phyloP scores from a whole-genome alignment of 2,888 invertebrate species.

The Malthinus seriepunctatus region DNA sequence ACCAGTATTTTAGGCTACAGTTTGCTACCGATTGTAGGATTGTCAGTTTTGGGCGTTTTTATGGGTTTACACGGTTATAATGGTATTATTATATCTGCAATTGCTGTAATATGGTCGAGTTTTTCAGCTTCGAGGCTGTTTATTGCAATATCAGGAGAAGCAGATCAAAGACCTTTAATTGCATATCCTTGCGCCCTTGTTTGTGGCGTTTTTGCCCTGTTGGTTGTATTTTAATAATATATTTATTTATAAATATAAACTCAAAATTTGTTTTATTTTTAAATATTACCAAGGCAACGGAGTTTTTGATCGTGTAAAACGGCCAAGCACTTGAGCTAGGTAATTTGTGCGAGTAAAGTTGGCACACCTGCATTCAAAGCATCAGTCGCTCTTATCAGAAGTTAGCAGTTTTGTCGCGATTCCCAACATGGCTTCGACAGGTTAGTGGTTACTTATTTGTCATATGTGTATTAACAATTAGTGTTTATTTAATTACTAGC shows the following conservation, averaged over 20 bases:
- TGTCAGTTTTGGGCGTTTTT: constrained; percentile 79
- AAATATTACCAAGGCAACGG: too few species aligned
- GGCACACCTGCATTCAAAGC: too few species aligned
- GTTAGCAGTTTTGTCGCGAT: constrained; percentile 31
- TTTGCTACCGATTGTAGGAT: constrained; percentile 86
- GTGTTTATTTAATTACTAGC: constrained; percentile 22
- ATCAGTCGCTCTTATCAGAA: constrained; percentile 5
- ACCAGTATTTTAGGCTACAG: constrained; percentile 92
- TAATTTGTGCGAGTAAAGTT: too few species aligned
- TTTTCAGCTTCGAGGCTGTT: constrained; percentile 91
- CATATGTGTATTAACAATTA: constrained; percentile 51
- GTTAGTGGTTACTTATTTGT: constrained; percentile 61
- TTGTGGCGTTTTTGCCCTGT: constrained; percentile 89
- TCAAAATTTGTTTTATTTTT: too few species aligned
- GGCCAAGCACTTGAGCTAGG: too few species aligned
- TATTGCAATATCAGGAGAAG: constrained; percentile 86
- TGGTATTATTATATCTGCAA: constrained; percentile 67
- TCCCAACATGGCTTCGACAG: constrained; percentile 74
- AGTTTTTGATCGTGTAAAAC: too few species aligned
- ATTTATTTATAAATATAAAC: too few species aligned
- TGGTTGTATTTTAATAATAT: constrained; percentile 79
- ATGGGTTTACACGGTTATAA: constrained; percentile 73
- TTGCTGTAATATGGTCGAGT: constrained; percentile 86
- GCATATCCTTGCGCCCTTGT: constrained; percentile 93
- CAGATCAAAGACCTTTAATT: constrained; percentile 81